These are phyloP conservation scores for Urophycis tenuis DNA, from an alignment of 2,797 vertebrate species.

Conservation along the genomic window DNA sequence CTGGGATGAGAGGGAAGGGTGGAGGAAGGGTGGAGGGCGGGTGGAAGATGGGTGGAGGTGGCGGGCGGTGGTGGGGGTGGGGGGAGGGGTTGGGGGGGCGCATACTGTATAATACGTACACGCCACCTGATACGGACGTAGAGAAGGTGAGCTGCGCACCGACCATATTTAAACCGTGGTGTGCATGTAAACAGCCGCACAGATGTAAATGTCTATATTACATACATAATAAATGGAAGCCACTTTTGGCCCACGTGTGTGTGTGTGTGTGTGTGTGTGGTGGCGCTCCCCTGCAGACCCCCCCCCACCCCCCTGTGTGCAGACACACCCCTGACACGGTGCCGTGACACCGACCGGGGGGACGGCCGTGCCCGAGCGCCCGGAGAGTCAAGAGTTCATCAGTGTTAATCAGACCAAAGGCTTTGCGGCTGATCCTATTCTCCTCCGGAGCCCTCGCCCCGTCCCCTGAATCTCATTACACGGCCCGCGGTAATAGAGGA, in stretches of 20 bases:
- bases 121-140: too few relatives aligned
- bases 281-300: not conserved
- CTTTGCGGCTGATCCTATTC: constrained; percentile 62
- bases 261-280: not conserved
- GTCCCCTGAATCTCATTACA: constrained; percentile 67
- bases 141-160: not conserved
- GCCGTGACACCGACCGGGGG: constrained; percentile 47
- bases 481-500: constrained; percentile 63
- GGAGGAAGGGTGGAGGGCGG: constrained; percentile 47
- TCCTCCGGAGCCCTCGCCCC: constrained; percentile 58
- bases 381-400: constrained; percentile 68
- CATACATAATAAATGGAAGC: not conserved
- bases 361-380: constrained; percentile 40
- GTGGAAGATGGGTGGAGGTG: constrained; percentile 46
- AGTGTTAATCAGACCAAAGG: constrained; percentile 63
- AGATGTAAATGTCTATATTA: not conserved
- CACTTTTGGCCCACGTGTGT: constrained; percentile 12
- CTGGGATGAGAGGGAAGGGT: constrained; percentile 59
- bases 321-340: not conserved
- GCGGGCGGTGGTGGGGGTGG: constrained; percentile 50
- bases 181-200: not conserved
- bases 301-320: not conserved
- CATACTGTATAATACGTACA: not conserved
- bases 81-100: constrained; percentile 41
- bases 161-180: not conserved